phyloP scores from a whole-genome alignment of 2,113 vertebrate genomes.

The Nesospiza acunhae region DNA sequence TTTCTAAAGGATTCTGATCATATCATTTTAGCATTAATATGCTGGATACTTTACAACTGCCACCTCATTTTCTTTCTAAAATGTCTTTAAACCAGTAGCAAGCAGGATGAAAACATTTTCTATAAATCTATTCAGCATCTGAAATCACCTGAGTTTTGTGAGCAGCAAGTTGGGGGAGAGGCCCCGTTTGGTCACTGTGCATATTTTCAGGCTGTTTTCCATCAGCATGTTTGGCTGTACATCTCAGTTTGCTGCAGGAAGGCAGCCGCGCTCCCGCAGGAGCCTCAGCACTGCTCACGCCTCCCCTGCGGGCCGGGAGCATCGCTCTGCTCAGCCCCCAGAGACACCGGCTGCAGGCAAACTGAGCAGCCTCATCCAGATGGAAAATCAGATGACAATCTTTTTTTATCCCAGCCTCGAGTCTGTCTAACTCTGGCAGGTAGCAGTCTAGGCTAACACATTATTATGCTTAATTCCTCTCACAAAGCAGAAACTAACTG shows the following conservation, averaged over 20 bases:
- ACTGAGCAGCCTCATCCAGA: conserved; percentile 55
- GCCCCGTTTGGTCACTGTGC: not conserved
- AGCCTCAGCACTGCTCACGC: fast-evolving
- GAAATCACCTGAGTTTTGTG: not conserved
- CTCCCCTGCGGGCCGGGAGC: not conserved
- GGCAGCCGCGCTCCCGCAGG: not conserved
- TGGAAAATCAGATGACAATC: conserved; percentile 49
- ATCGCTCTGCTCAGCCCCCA: not conserved
- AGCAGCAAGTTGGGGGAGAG: not conserved
- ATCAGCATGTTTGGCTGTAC: not conserved
- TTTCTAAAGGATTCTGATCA: not conserved
- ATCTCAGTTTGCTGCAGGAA: not conserved
- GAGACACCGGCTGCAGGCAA: not conserved
- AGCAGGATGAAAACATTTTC: not conserved
- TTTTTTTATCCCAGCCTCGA: conserved; percentile 59
- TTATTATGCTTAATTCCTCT: conserved; percentile 60
- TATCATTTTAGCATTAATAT: not conserved
- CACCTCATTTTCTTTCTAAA: not conserved
- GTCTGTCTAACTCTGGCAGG: conserved; percentile 50
- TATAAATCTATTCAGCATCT: not conserved
- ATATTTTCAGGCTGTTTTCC: not conserved
- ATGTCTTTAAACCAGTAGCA: not conserved
- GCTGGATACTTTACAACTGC: not conserved
- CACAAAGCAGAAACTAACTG: conserved; percentile 6
- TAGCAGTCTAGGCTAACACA: conserved; percentile 54